phyloP scores from a whole-genome alignment of 1,140 invertebrate genomes.

The Venustaconcha ellipsiformis region DNA sequence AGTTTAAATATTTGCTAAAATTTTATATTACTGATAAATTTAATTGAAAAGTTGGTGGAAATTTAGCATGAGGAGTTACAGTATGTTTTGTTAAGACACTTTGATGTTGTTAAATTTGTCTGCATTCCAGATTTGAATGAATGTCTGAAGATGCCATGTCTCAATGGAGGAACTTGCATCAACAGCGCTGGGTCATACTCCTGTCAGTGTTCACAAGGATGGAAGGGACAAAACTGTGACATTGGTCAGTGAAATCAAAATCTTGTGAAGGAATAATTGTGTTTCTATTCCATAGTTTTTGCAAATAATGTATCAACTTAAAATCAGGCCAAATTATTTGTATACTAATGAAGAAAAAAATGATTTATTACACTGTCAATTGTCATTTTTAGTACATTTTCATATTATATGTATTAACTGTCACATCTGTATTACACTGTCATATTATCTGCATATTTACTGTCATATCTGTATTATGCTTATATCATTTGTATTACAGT shows the following conservation, averaged over 20 bases:
- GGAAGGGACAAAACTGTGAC: slow-evolving; percentile 41
- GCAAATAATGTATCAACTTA: not conserved
- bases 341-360: not conserved
- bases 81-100: not conserved
- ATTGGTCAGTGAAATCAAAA: slow-evolving; percentile 15
- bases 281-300: not conserved
- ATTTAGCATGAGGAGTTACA: too few relatives aligned
- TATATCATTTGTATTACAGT: too few relatives aligned
- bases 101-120: not conserved
- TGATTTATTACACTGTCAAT: too few relatives aligned
- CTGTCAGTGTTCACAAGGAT: slow-evolving; percentile 36
- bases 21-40: not conserved
- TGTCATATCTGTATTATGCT: too few relatives aligned
- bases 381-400: too few relatives aligned
- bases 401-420: too few relatives aligned
- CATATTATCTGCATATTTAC: too few relatives aligned
- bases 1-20: not conserved
- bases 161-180: slow-evolving; percentile 32
- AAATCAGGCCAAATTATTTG: not conserved
- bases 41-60: not conserved
- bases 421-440: too few relatives aligned
- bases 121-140: slow-evolving; percentile 33
- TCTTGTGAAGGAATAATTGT: not conserved
- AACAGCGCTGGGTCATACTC: slow-evolving; percentile 25
- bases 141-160: slow-evolving; percentile 33